Evolutionary conservation across 2,797 vertebrate genomes (phyloP).

Genomic region (Microhierax caerulescens): DNA sequence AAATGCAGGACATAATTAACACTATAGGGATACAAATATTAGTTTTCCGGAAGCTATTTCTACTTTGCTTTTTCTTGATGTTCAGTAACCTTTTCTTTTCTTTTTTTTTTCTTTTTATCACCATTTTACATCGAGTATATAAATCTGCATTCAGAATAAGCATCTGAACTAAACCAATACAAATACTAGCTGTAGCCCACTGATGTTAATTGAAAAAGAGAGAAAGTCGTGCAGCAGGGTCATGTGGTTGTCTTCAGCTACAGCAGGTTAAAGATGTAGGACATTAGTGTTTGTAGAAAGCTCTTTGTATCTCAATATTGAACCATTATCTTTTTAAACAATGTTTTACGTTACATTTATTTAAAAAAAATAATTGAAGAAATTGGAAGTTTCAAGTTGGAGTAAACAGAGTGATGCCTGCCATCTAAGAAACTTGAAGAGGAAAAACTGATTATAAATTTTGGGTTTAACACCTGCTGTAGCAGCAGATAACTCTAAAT

Average conservation of each 20-base stretch:
- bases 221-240: neutral
- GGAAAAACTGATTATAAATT: neutral
- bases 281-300: neutral
- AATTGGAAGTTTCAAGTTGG: neutral
- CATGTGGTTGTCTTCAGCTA: neutral
- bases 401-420: neutral
- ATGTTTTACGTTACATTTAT: neutral
- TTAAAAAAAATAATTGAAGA: neutral
- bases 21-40: slow-evolving; percentile 74
- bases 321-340: neutral
- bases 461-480: neutral
- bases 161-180: neutral
- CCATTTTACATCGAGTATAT: neutral
- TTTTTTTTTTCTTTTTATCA: neutral
- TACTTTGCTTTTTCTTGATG: slow-evolving; percentile 58
- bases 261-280: neutral
- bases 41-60: slow-evolving; percentile 73
- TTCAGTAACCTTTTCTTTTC: neutral
- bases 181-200: neutral
- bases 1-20: slow-evolving; percentile 76
- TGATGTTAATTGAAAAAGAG: neutral
- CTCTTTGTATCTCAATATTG: neutral
- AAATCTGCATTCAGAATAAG: neutral
- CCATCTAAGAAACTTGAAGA: neutral
- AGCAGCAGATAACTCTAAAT: neutral